Conservation (phyloP, 2,797 vertebrate genomes). For the Eulemur mongoz region DNA sequence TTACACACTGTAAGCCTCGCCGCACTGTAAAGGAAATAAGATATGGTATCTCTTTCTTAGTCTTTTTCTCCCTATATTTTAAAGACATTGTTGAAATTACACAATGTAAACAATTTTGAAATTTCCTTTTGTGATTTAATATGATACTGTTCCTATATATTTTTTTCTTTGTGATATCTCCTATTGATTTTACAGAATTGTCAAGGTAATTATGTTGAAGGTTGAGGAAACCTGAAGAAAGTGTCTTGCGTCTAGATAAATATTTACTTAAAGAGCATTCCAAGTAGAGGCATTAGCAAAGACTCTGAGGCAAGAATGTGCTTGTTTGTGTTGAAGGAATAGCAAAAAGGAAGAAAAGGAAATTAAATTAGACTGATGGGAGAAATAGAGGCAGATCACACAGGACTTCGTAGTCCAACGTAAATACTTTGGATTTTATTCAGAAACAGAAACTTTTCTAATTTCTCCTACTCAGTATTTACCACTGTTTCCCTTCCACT, state of each 20-base stretch:
- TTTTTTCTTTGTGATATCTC: not conserved
- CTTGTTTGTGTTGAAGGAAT: not conserved
- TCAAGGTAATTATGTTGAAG: not conserved
- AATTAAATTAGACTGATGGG: not conserved
- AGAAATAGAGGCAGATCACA: not conserved
- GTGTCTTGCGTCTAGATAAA: not conserved
- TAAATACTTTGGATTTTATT: conserved; percentile 23
- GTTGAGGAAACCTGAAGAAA: not conserved
- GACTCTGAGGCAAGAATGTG: not conserved
- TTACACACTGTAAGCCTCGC: not conserved
- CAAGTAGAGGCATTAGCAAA: not conserved
- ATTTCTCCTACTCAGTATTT: not conserved
- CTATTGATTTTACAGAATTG: not conserved
- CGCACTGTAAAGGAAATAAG: not conserved
- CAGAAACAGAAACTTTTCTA: not conserved
- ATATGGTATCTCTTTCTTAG: not conserved
- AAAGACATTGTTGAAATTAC: not conserved
- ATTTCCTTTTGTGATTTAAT: conserved; percentile 6
- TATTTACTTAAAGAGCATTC: not conserved
- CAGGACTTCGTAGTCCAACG: not conserved
- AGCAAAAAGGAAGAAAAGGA: not conserved
- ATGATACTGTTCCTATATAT: not conserved
- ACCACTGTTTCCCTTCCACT: not conserved
- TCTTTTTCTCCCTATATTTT: not conserved
- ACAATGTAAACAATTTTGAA: not conserved